Evolutionary conservation across 1,140 invertebrate genomes (phyloP).

Genomic region (Colletes gigas): DNA sequence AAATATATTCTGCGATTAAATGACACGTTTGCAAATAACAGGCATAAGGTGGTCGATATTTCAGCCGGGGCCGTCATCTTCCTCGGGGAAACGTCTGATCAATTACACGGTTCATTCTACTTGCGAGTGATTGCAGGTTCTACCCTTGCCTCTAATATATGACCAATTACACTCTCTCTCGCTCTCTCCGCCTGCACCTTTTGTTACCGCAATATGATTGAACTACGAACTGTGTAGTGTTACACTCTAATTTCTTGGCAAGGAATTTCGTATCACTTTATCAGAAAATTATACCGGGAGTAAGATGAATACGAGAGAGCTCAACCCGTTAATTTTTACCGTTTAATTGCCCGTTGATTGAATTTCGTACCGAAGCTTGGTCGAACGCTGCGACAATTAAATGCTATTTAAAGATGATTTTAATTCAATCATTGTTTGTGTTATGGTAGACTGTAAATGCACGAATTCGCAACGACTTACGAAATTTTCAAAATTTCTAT

Average conservation of each 20-base stretch:
- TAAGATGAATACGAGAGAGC: neutral
- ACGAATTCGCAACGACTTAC: too few relatives aligned
- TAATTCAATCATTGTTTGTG: too few relatives aligned
- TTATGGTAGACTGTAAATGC: too few relatives aligned
- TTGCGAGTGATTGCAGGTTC: conserved; percentile 24
- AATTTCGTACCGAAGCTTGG: neutral
- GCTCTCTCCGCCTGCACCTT: neutral
- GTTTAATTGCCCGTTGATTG: neutral
- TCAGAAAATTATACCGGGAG: neutral
- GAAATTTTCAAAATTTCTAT: too few relatives aligned
- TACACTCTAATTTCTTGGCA: neutral
- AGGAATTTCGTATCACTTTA: neutral
- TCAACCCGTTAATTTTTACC: neutral
- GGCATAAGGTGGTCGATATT: neutral
- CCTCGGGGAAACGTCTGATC: conserved; percentile 14
- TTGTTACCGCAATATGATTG: neutral
- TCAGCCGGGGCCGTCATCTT: conserved; percentile 8
- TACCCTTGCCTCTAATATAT: neutral
- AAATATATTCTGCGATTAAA: conserved; percentile 8
- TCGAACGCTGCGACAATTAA: neutral
- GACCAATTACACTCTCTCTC: conserved; percentile 1
- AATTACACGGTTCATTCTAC: conserved; percentile 31
- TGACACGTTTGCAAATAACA: conserved; percentile 20
- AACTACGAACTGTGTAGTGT: neutral
- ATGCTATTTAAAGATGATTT: neutral